A percentile compares a stretch with the other conserved stretches of the same genome.
Evolutionary conservation across 1,140 invertebrate species (phyloP).

Genomic region (Dreissena rostriformis): DNA sequence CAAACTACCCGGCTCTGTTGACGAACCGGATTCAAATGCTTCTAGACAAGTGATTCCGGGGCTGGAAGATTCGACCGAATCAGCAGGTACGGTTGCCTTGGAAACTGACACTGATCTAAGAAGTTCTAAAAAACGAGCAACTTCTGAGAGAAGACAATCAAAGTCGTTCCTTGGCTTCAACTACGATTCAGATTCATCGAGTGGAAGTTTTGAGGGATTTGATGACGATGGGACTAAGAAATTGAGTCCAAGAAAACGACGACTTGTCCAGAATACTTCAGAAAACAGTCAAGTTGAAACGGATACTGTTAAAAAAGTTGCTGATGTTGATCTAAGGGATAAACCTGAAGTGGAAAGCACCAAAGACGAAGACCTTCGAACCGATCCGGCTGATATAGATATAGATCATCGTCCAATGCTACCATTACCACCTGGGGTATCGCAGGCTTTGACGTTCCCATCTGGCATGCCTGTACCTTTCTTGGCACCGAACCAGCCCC

Average conservation of each 20-base stretch:
- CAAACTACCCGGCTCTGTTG: conserved; percentile 25
- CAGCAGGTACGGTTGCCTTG: conserved; percentile 35
- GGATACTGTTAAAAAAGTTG: conserved; percentile 18
- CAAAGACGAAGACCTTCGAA: conserved; percentile 13
- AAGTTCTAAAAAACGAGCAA: background rate
- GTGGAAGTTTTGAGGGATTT: conserved; percentile 57
- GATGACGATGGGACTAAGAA: conserved; percentile 53
- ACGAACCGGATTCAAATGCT: conserved; percentile 12
- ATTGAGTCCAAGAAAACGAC: conserved; percentile 45
- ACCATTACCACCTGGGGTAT: background rate
- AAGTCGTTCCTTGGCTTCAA: conserved; percentile 51
- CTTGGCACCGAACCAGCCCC: conserved; percentile 16
- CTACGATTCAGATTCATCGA: conserved; percentile 54
- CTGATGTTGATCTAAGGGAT: conserved; percentile 33
- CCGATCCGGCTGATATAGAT: background rate
- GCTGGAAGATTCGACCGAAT: conserved; percentile 51
- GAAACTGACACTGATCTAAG: conserved; percentile 57
- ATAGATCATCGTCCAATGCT: conserved; percentile 3
- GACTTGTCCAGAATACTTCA: conserved; percentile 29
- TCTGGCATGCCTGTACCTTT: background rate
- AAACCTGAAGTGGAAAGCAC: background rate
- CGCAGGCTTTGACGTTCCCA: background rate
- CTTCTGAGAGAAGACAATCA: conserved; percentile 24
- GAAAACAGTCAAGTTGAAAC: background rate
- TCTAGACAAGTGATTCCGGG: conserved; percentile 1